A percentile compares a stretch with the other conserved stretches of the same genome.
Evolutionary conservation across 2,888 invertebrate species (phyloP).

Genomic region (Pilophorus perplexus): DNA sequence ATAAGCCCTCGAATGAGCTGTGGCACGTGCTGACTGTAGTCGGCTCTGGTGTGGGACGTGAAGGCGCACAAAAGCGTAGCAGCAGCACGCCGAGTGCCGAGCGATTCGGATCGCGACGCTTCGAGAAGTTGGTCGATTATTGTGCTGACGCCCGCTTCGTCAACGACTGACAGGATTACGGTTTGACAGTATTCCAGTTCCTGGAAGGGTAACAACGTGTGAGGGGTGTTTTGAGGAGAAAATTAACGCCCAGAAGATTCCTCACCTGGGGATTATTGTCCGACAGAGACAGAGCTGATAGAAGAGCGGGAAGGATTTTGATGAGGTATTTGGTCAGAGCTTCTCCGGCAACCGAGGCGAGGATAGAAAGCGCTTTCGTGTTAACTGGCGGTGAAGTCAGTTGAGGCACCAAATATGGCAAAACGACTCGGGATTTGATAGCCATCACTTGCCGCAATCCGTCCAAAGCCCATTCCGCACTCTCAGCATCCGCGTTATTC

Average conservation of each 20-base stretch:
- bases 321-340: slow-evolving; percentile 85
- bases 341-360: slow-evolving; percentile 93
- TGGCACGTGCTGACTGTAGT: slow-evolving; percentile 82
- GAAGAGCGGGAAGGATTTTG: slow-evolving; percentile 87
- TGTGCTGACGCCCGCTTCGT: slow-evolving; percentile 81
- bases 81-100: slow-evolving; percentile 72
- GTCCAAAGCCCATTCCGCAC: slow-evolving; percentile 88
- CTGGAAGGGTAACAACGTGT: no score
- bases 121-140: slow-evolving; percentile 84
- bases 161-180: slow-evolving; percentile 86
- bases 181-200: slow-evolving; percentile 90
- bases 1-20: slow-evolving; percentile 84
- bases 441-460: slow-evolving; percentile 96
- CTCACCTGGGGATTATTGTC: slow-evolving; percentile 58
- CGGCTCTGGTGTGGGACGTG: slow-evolving; percentile 84
- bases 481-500: slow-evolving; percentile 73
- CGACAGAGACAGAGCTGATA: slow-evolving; percentile 70
- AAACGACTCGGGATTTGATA: slow-evolving; percentile 89
- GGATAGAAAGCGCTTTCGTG: slow-evolving; percentile 87
- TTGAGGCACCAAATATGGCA: slow-evolving; percentile 95
- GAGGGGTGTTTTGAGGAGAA: no score
- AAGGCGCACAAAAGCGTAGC: slow-evolving; percentile 84
- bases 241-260: no score
- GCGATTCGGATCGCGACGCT: slow-evolving; percentile 64
- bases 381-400: slow-evolving; percentile 85